Conservation (phyloP, 2,113 vertebrate genomes). For the Labeo catla region DNA sequence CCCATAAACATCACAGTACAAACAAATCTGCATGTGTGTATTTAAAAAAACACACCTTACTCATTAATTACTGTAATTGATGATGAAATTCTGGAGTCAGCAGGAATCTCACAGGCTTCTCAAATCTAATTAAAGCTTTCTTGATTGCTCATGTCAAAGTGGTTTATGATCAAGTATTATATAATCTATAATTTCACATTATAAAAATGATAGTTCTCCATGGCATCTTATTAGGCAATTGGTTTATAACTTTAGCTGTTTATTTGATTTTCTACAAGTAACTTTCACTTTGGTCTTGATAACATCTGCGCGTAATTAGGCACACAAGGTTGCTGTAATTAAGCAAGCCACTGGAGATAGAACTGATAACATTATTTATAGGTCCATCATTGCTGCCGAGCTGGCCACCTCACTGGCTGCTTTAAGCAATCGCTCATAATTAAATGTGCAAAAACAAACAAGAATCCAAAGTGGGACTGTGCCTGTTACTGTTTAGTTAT, state of each 20-base stretch:
- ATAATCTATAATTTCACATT: background rate
- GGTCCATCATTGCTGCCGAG: conserved; percentile 52
- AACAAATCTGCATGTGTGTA: conserved; percentile 55
- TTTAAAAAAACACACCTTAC: conserved; percentile 39
- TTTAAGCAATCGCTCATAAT: conserved; percentile 48
- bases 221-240: background rate
- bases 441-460: conserved; percentile 20
- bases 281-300: conserved; percentile 53
- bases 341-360: conserved; percentile 60
- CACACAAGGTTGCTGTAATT: conserved; percentile 62
- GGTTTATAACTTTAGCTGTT: conserved; percentile 14
- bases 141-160: conserved; percentile 30
- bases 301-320: conserved; percentile 63
- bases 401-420: conserved; percentile 46
- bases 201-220: background rate
- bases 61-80: conserved; percentile 57
- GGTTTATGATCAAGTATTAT: conserved; percentile 15
- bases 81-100: conserved; percentile 55
- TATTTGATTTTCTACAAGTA: conserved; percentile 47
- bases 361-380: conserved; percentile 64
- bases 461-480: background rate
- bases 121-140: conserved; percentile 48
- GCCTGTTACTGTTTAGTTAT: background rate
- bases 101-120: conserved; percentile 49
- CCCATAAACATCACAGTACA: conserved; percentile 47